A percentile compares a stretch with the other conserved stretches of the same genome.
phyloP scores from a whole-genome alignment of 2,797 vertebrate genomes.

The Apodemus agrarius region DNA sequence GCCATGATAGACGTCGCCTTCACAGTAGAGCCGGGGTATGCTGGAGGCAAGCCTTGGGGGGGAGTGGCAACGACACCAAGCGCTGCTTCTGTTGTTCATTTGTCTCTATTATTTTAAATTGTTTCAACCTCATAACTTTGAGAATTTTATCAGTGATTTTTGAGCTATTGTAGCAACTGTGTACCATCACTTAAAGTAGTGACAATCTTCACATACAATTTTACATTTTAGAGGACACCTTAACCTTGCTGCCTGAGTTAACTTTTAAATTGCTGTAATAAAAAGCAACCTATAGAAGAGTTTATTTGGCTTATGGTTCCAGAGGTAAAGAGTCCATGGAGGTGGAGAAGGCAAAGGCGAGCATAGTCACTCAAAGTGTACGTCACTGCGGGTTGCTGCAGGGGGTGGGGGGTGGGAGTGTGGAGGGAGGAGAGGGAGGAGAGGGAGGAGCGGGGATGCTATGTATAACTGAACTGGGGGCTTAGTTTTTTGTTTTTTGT shows the following conservation, averaged over 20 bases:
- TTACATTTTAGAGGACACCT: background rate
- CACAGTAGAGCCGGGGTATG: rapidly evolving
- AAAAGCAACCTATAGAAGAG: background rate
- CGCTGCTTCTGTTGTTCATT: background rate
- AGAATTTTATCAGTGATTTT: background rate
- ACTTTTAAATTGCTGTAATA: background rate
- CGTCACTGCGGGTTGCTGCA: background rate
- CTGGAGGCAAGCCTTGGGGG: background rate
- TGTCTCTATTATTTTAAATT: background rate
- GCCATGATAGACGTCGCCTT: rapidly evolving
- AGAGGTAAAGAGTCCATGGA: background rate
- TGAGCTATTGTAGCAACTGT: background rate
- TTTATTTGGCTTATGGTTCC: background rate
- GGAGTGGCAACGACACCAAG: background rate
- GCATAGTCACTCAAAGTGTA: background rate
- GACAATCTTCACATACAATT: background rate
- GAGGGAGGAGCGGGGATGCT: rapidly evolving
- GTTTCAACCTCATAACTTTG: background rate
- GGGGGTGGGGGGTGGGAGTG: too few species aligned
- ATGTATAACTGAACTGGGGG: background rate
- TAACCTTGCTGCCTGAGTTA: background rate
- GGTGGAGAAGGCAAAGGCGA: background rate
- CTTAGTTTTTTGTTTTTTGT: too few species aligned
- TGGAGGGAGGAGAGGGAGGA: background rate
- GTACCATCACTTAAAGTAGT: background rate